Evolutionary conservation across 1,140 invertebrate genomes (phyloP).

Genomic region (Anastrepha ludens): DNA sequence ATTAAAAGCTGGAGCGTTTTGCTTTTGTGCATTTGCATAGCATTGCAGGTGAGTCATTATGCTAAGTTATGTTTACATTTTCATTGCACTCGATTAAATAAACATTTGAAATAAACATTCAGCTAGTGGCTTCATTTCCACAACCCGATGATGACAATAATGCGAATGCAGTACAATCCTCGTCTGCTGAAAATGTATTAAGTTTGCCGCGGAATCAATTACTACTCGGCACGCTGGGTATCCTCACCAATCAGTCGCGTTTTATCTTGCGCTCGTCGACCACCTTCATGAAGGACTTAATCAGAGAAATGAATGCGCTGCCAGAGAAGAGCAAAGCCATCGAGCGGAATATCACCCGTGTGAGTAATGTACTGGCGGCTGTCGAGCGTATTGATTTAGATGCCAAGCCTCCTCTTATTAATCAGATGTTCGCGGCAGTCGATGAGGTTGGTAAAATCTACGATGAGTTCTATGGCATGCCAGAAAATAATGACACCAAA

Average conservation of each 20-base stretch:
- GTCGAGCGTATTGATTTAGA: not conserved
- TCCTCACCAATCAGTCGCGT: slow-evolving; percentile 12
- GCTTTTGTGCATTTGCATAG: not conserved
- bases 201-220: not conserved
- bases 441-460: not conserved
- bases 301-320: not conserved
- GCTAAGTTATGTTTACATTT: too few relatives aligned
- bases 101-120: not conserved
- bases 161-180: not conserved
- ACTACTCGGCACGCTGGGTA: not conserved
- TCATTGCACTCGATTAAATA: too few relatives aligned
- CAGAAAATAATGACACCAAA: not conserved
- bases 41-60: not conserved
- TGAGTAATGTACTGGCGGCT: not conserved
- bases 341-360: not conserved
- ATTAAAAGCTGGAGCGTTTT: not conserved
- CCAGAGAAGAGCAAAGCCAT: not conserved
- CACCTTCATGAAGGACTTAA: not conserved
- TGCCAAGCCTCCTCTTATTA: not conserved
- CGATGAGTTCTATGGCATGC: not conserved
- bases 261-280: not conserved
- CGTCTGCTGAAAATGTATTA: not conserved
- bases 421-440: not conserved
- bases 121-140: not conserved
- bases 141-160: not conserved